Conservation (phyloP, 2,113 vertebrate genomes). For the Turdus rufiventris region DNA sequence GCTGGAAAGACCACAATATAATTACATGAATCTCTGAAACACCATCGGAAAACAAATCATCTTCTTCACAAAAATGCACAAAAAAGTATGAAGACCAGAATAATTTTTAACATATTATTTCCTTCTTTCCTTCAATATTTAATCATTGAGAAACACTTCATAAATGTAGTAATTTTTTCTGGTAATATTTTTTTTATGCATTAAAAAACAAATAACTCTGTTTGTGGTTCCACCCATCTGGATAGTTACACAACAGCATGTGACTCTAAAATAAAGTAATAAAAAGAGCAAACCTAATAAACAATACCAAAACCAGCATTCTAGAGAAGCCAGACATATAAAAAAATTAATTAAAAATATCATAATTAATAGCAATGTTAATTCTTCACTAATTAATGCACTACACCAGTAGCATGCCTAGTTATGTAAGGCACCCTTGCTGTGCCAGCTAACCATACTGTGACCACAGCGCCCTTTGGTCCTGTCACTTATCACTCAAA, state of each 20-base stretch:
- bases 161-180: background rate
- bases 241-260: background rate
- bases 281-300: background rate
- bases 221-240: background rate
- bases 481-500: conserved; percentile 66
- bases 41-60: background rate
- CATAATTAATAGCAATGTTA: background rate
- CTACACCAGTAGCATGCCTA: background rate
- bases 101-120: background rate
- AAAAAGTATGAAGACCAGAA: background rate
- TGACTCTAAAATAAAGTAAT: background rate
- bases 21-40: background rate
- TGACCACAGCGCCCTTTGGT: conserved; percentile 64
- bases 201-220: conserved; percentile 21
- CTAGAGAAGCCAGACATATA: background rate
- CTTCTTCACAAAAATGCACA: background rate
- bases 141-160: background rate
- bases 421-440: background rate
- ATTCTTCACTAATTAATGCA: background rate
- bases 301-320: background rate
- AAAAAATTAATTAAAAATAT: background rate
- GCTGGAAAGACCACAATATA: background rate
- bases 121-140: background rate
- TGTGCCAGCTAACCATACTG: conserved; percentile 65
- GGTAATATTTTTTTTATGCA: background rate